Conservation (phyloP, 2,888 invertebrate species). For the Drosophila mayaguana region DNA sequence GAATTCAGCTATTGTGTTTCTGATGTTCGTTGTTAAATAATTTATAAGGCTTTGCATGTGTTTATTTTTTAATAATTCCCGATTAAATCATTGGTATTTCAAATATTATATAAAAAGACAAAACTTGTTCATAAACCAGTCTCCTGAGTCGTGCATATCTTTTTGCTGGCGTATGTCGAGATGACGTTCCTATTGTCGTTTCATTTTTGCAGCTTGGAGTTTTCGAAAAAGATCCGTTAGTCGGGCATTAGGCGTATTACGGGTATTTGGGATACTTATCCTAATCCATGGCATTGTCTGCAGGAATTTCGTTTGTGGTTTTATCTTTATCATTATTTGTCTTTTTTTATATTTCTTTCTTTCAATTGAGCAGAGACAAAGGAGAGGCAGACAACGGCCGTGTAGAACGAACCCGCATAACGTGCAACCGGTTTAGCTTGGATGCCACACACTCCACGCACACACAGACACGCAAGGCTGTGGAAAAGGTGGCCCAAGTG, state of each 20-base stretch:
- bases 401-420: slow-evolving; percentile 42
- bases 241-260: slow-evolving; percentile 7
- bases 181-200: slow-evolving; percentile 23
- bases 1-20: not conserved
- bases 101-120: not conserved
- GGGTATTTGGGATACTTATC: slow-evolving; percentile 20
- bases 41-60: not conserved
- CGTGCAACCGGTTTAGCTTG: slow-evolving; percentile 32
- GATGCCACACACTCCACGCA: slow-evolving; percentile 26
- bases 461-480: slow-evolving; percentile 4
- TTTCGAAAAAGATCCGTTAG: slow-evolving; percentile 13
- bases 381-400: slow-evolving; percentile 18
- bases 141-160: slow-evolving; percentile 21
- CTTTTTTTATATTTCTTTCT: slow-evolving; percentile 3
- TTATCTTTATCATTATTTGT: not conserved
- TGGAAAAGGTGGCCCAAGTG: slow-evolving; percentile 29
- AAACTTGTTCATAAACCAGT: slow-evolving; percentile 45
- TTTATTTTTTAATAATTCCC: slow-evolving; percentile 4
- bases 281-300: slow-evolving; percentile 21
- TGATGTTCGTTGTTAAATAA: not conserved
- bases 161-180: slow-evolving; percentile 13
- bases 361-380: slow-evolving; percentile 15
- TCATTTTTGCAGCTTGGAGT: not conserved
- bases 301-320: slow-evolving; percentile 36
- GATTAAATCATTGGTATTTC: slow-evolving; percentile 43